These are phyloP conservation scores for Dysidea cf. avara DNA, from an alignment of 37 sponge, comb jelly and placozoan species.

Conservation along the genomic window DNA sequence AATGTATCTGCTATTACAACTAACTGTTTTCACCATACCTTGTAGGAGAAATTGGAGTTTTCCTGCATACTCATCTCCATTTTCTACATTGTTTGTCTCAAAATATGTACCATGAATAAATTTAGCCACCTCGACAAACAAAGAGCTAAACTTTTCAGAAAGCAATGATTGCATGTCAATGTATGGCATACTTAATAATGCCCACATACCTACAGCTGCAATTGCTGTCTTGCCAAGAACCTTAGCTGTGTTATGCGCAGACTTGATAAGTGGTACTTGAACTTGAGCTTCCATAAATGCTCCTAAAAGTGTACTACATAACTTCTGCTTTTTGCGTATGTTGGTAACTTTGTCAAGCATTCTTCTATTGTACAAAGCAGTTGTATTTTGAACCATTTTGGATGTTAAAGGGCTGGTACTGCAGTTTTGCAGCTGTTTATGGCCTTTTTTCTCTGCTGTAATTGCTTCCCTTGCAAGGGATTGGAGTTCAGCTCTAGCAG, in stretches of 20 bases:
- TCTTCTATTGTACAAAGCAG: constrained; percentile 23
- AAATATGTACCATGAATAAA: too few species aligned
- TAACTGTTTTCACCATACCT: constrained; percentile 37
- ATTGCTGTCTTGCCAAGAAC: constrained; percentile 20
- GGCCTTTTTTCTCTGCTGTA: too few species aligned
- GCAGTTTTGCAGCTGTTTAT: too few species aligned
- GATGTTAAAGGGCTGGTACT: too few species aligned
- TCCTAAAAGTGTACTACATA: constrained; percentile 49
- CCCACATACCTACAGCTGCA: constrained; percentile 59
- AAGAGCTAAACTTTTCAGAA: not conserved
- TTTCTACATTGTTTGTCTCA: too few species aligned
- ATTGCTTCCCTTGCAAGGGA: too few species aligned
- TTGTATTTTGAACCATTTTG: too few species aligned
- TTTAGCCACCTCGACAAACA: constrained; percentile 9
- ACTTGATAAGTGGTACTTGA: constrained; percentile 51
- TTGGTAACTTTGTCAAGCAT: constrained; percentile 37
- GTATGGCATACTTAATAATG: constrained; percentile 41
- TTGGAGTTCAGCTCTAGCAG: too few species aligned
- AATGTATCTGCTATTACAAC: constrained; percentile 58
- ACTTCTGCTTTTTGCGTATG: constrained; percentile 9
- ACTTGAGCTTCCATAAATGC: constrained; percentile 70
- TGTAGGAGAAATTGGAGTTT: constrained; percentile 63
- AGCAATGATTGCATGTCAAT: constrained; percentile 40
- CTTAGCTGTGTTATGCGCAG: constrained; percentile 42
- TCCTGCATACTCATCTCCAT: constrained; percentile 31